A percentile compares a stretch with the other conserved stretches of the same genome.
These are phyloP conservation scores for Clarias macrocephalus DNA, from an alignment of 2,113 vertebrate species.

Conservation along the genomic window DNA sequence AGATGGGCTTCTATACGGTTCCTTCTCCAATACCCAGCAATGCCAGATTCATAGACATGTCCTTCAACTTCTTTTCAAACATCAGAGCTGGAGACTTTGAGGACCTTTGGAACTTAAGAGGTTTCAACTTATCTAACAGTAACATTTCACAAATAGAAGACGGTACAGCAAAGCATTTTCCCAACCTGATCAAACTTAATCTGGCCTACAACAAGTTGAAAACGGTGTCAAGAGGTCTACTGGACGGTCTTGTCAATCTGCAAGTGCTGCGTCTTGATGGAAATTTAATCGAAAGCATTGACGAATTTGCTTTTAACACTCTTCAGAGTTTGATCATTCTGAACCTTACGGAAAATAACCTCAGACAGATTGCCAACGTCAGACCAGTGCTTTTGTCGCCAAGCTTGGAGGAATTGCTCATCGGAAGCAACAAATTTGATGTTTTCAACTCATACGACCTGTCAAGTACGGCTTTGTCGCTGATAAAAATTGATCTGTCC, in stretches of 20 bases:
- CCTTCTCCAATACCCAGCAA: constrained; percentile 15
- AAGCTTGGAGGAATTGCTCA: constrained; percentile 35
- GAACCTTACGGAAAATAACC: constrained; percentile 44
- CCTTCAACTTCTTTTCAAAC: constrained; percentile 38
- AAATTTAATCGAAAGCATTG: constrained; percentile 36
- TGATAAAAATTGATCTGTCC: constrained; percentile 37
- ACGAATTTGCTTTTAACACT: constrained; percentile 25
- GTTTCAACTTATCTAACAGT: constrained; percentile 44
- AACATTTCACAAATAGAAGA: constrained; percentile 45
- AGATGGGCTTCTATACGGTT: constrained; percentile 40
- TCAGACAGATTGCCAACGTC: constrained; percentile 15
- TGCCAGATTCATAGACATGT: constrained; percentile 36
- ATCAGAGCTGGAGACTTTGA: constrained; percentile 35
- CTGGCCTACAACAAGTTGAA: constrained; percentile 36
- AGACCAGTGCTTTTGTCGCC: constrained; percentile 22
- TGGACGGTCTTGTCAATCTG: constrained; percentile 5
- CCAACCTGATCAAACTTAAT: constrained; percentile 38
- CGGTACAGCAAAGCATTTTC: constrained; percentile 26
- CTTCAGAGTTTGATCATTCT: constrained; percentile 42
- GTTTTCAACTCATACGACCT: constrained; percentile 41
- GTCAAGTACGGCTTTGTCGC: constrained; percentile 24
- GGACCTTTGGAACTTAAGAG: constrained; percentile 38
- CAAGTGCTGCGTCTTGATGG: constrained; percentile 36
- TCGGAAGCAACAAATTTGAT: constrained; percentile 36
- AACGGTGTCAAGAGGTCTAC: constrained; percentile 3